Percentiles rank a stretch among this genome's conserved stretches.
These are phyloP conservation scores for Apis florea DNA, from an alignment of 1,140 invertebrate genomes.

Conservation along the genomic window DNA sequence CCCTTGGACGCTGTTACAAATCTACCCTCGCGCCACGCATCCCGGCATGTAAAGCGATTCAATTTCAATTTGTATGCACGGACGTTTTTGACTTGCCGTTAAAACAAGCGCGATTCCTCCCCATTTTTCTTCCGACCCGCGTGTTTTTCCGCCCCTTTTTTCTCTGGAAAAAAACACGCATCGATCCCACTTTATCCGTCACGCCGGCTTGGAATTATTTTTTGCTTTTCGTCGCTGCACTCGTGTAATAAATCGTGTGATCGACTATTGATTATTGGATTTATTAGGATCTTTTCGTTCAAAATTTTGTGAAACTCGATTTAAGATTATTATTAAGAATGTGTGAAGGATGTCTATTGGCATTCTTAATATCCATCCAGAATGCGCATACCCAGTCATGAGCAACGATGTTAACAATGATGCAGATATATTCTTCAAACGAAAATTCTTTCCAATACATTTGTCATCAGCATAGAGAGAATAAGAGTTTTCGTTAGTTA, in stretches of 20 bases:
- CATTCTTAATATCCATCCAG: too few species aligned
- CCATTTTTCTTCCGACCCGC: background rate
- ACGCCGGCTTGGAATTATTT: background rate
- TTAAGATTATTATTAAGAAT: too few species aligned
- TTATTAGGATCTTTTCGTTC: too few species aligned
- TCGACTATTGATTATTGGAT: background rate
- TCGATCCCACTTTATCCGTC: background rate
- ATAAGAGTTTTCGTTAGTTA: too few species aligned
- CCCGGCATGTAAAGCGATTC: slow-evolving; percentile 33
- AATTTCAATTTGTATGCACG: slow-evolving; percentile 36
- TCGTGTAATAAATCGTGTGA: background rate
- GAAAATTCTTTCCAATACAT: too few species aligned
- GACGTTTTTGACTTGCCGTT: slow-evolving; percentile 13
- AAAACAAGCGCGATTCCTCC: slow-evolving; percentile 1
- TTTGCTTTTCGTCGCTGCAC: background rate
- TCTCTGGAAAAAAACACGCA: background rate
- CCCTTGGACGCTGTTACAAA: slow-evolving; percentile 56
- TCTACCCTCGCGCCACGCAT: slow-evolving; percentile 35
- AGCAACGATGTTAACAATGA: too few species aligned
- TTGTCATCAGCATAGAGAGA: too few species aligned
- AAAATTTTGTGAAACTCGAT: too few species aligned
- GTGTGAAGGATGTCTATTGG: too few species aligned
- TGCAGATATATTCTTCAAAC: too few species aligned
- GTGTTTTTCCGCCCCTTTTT: background rate
- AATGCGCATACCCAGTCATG: too few species aligned